Evolutionary conservation across 2,888 invertebrate species (phyloP), one percentile per base, ranked within the genome.

Genomic region (Phlogophora meticulosa): DNA sequence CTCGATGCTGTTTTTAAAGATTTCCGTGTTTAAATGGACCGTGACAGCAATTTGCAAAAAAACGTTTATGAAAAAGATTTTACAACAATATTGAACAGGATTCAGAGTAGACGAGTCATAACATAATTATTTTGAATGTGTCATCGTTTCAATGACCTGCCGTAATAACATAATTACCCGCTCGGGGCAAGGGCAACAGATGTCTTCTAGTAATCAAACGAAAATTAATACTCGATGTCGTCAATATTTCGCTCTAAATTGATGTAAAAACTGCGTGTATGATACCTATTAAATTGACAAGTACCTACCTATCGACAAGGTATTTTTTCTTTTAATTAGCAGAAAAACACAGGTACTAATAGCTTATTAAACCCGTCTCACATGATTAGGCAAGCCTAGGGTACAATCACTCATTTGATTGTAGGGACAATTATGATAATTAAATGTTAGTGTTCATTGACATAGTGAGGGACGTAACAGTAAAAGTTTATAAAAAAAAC

Each of bases 121-220:
- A 45, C 2, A 28, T 75, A 59, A 71, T 64, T 51, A 43, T 55
- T 71, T 46, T 63, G 43, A 88, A 99, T 99, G 82, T 99, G 99
- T 2, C 99, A 99, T 93, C 96, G 99, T 79, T 97, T 96, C 86
- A 97, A 96, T 88, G 99, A 99, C 7, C 91, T 99, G 65, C 96
- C 97, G 67, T 66, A 58, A 66, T 57, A 60, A 51, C 48, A 62
- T 77, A 65, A 75, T 65, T 58, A 52, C 7, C 40, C 57, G 75
- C 75, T 64, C 7, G 71, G 11, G 62, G 78, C 79, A 77, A 65
- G 56, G 77, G 57, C 71, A 73, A 20, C 49, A 51, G 51, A 64
- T 56, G 48, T 65, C 36, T 74, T 65, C 53, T 42, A 43, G 53
- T 58, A 32, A 76, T 65, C 40, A 22, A 43, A 32, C 56, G 34